Base-by-base conservation (phyloP, 2,113 vertebrate genomes). In the Choloepus hoffmanni region DNA sequence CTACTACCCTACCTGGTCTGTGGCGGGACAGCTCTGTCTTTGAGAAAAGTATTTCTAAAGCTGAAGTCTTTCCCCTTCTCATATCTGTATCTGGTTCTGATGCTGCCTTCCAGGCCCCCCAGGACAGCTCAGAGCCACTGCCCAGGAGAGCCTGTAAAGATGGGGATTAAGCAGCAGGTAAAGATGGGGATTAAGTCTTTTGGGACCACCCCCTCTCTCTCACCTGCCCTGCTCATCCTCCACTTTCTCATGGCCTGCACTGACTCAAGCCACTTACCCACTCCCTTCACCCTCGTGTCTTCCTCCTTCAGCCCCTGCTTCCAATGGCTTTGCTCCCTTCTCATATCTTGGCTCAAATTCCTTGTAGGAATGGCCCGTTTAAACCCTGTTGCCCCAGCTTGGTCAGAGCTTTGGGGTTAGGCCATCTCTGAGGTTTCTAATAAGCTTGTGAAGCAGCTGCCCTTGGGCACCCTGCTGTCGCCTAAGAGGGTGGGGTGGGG, bases 11-110 rank as follows among this genome's bases (percentile, higher is more conserved):
- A 16, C 13, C 23, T 36, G 16, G 26, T 63, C 62, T 73, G 6
- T 78, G 28, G 24, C 16, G 55, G 53, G 18, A 40, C 19, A 58
- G 30, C 74, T 76, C 74, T 72, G 60, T 11, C 67, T 76, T 19
- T 55, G 60, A 89, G 74, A 90, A 79, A 74, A 72, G 19, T 74
- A 84, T 62, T 65, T 85, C 73, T 43, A 63, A 65, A 89, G n/a
- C 33, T 30, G 65, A 19, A 70, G 53, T 84, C 30, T 48, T 30
- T 15, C 10, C 50, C 58, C 24, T 74, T 62, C 26, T 21, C 50
- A 60, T 14, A 2, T 83, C 45, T 67, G 26, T 19, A 58, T 73
- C 62, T 73, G 40, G 40, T 92, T 89, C 36, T 70, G 72, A n/a
- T 45, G 30, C 53, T 87, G 65, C 68, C 24, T 92, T 86, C 15